Evolutionary conservation across 2,888 invertebrate genomes (phyloP), one percentile per base, ranked within the genome.

Genomic region (Salticus scenicus): DNA sequence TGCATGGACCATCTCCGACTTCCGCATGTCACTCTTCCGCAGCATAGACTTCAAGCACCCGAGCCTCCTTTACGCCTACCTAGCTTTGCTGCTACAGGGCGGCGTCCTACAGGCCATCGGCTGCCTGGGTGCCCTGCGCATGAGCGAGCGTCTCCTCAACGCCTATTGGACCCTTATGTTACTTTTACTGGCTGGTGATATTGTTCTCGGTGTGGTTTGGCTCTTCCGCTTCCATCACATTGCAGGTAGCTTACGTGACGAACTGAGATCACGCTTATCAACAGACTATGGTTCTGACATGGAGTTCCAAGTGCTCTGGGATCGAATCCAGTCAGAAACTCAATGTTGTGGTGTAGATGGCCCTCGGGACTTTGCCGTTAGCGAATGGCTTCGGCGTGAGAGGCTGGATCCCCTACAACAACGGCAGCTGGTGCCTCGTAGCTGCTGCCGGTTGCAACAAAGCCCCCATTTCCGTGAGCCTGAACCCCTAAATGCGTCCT

Each of bases 131-230:
- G 96, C 96, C 37, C 92, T 95, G 88, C 93, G 95, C 79, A 94
- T 96, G 86, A 95, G 95, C 90, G 95, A 96, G 90, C 94, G 94
- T 87, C 93, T 96, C 89, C 93, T 96, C 84, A 95, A 96, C 93
- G 94, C 95, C 87, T 96, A 96, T 91, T 96, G 96, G 96, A 92
- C 96, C 84, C 93, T 96, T 37, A 92, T 96, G 88, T 92, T 96
- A 63, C 94, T 94, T 31, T 93, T 96, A 73, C 93, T 96, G 77
- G 94, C 96, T 90, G 96, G 96, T 84, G 96, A 96, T 93, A 94
- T 95, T 20, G 94, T 96, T 73, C 94, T 96, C 88, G 96, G 96
- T 69, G 94, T 96, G 81, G 95, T 95, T 90, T 96, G 96, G 96
- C 94, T 96, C 88, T 95, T 96, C 91, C 93, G 95, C 51, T 95